A percentile compares a stretch with the other conserved stretches of the same genome.
phyloP scores from a whole-genome alignment of 2,113 vertebrate genomes.

The Corapipo altera region DNA sequence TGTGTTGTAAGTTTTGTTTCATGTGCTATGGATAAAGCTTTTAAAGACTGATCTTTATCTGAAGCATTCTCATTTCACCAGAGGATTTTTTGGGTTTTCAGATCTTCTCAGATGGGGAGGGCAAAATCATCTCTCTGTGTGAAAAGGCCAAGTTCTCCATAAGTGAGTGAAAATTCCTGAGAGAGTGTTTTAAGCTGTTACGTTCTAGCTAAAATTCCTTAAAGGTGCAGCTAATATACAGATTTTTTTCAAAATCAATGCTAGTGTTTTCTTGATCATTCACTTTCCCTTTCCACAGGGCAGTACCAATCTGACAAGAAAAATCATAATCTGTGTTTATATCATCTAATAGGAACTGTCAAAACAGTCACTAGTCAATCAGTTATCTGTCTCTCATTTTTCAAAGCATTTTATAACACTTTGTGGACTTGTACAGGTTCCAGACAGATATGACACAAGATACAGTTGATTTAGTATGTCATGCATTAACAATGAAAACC shows the following conservation, averaged over 20 bases:
- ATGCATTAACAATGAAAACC: background rate
- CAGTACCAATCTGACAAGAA: background rate
- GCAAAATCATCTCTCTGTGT: background rate
- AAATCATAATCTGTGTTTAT: conserved; percentile 5
- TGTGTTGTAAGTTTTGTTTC: background rate
- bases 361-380: background rate
- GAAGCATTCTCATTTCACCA: background rate
- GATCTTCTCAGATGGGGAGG: background rate
- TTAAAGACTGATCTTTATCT: background rate
- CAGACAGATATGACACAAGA: background rate
- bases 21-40: background rate
- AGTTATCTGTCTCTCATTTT: background rate
- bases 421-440: background rate
- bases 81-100: background rate
- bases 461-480: background rate
- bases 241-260: background rate
- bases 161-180: background rate
- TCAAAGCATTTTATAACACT: background rate
- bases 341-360: conserved; percentile 11
- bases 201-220: background rate
- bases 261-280: background rate
- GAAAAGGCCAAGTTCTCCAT: background rate
- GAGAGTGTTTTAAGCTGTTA: background rate
- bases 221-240: background rate
- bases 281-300: background rate